A percentile compares a stretch with the other conserved stretches of the same genome.
Evolutionary conservation across 2,888 invertebrate species (phyloP).

Genomic region (Drosophila flavopinicola): DNA sequence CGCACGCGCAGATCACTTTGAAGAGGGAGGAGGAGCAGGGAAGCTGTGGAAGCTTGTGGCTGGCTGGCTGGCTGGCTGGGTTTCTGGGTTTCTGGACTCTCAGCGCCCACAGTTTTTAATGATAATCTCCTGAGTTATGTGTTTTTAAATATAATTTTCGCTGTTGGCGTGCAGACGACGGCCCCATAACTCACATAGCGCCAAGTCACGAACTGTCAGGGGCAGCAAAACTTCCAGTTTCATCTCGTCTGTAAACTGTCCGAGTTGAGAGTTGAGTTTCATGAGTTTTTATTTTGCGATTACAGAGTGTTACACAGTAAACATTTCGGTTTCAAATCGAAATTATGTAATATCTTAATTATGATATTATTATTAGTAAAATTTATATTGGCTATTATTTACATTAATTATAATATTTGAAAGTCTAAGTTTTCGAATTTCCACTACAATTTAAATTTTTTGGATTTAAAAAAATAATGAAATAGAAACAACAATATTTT

Average conservation of each 20-base stretch:
- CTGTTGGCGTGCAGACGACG: slow-evolving; percentile 78
- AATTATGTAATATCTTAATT: too few relatives aligned
- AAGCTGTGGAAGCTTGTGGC: slow-evolving; percentile 16
- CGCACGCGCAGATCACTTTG: slow-evolving; percentile 67
- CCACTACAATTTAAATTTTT: too few relatives aligned
- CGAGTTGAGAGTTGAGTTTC: slow-evolving; percentile 23
- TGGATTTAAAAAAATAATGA: too few relatives aligned
- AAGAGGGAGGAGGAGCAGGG: slow-evolving; percentile 37
- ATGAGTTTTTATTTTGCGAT: too few relatives aligned
- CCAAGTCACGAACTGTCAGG: slow-evolving; percentile 78
- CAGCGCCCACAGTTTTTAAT: slow-evolving; percentile 84
- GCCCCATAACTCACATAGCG: slow-evolving; percentile 75
- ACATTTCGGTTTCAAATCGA: too few relatives aligned
- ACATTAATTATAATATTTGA: too few relatives aligned
- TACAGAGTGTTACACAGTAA: too few relatives aligned
- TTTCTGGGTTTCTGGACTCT: too few relatives aligned
- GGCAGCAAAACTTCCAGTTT: slow-evolving; percentile 17
- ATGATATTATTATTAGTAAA: too few relatives aligned
- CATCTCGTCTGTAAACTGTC: slow-evolving; percentile 32
- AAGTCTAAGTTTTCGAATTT: too few relatives aligned
- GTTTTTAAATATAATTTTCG: slow-evolving; percentile 85
- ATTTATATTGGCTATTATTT: too few relatives aligned
- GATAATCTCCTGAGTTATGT: slow-evolving; percentile 84
- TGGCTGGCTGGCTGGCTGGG: slow-evolving; percentile 8
- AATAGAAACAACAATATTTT: too few relatives aligned